These are phyloP conservation scores for Gymnorhina tibicen DNA, from an alignment of 2,113 vertebrate genomes.

Conservation along the genomic window DNA sequence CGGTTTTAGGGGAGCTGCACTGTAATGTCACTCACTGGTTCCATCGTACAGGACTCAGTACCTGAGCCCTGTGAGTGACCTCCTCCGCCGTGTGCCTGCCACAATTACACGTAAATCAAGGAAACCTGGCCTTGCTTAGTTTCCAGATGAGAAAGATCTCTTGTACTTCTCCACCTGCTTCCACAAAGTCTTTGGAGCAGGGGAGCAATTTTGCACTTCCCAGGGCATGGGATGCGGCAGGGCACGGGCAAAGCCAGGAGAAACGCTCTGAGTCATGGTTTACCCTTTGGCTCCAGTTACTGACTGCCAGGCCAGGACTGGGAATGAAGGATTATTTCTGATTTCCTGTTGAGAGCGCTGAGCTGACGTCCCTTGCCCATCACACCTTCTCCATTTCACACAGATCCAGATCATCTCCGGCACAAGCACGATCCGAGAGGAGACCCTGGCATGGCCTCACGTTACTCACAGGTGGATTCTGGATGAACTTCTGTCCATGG, in stretches of 20 bases:
- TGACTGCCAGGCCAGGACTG: not conserved
- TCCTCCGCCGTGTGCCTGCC: not conserved
- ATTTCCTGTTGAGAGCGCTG: not conserved
- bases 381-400: not conserved
- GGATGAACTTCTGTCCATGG: not conserved
- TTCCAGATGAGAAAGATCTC: not conserved
- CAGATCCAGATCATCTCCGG: not conserved
- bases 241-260: not conserved
- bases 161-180: not conserved
- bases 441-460: not conserved
- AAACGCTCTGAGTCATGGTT: fast-evolving
- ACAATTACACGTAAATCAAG: fast-evolving
- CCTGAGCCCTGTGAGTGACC: not conserved
- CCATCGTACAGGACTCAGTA: fast-evolving
- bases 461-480: not conserved
- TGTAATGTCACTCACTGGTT: not conserved
- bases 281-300: not conserved
- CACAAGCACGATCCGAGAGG: fast-evolving
- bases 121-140: not conserved
- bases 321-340: not conserved
- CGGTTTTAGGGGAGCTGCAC: not conserved
- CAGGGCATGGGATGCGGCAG: fast-evolving
- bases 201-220: not conserved
- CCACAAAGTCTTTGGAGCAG: not conserved
- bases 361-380: not conserved